Conservation (phyloP, 1,140 invertebrate species). For the Gryon sp. region DNA sequence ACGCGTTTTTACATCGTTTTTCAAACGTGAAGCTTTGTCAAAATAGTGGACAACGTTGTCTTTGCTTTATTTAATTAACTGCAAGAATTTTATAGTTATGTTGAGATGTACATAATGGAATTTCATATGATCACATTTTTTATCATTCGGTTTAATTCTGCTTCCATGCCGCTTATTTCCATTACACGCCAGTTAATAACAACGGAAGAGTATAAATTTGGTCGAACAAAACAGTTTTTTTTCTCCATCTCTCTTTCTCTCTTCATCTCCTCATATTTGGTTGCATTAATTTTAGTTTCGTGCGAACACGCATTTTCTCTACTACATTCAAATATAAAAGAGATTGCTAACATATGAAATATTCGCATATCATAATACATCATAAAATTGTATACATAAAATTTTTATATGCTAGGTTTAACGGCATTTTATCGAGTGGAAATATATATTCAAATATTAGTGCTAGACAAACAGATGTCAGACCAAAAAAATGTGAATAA, state of each 20-base stretch:
- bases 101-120: conserved; percentile 41
- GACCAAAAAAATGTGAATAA: conserved; percentile 3
- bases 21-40: too few species aligned
- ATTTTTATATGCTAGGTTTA: conserved; percentile 29
- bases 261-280: conserved; percentile 8
- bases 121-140: conserved; percentile 47
- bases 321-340: conserved; percentile 26
- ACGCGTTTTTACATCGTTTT: too few species aligned
- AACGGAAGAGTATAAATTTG: conserved; percentile 22
- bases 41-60: conserved; percentile 39
- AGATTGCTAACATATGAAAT: conserved; percentile 20
- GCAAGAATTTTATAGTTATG: too few species aligned
- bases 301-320: conserved; percentile 32
- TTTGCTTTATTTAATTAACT: conserved; percentile 45
- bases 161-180: conserved; percentile 39
- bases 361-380: conserved; percentile 40
- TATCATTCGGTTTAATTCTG: conserved; percentile 42
- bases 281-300: conserved; percentile 18
- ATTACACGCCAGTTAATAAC: conserved; percentile 25
- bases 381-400: conserved; percentile 39
- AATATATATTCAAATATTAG: conserved; percentile 44
- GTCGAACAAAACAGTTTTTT: conserved; percentile 1
- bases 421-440: conserved; percentile 31
- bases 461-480: conserved; percentile 46
- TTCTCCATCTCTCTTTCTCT: too few species aligned